Percentiles rank a stretch among this genome's conserved stretches.
phyloP scores from a whole-genome alignment of 2,888 invertebrate genomes.

The Ochropleura leucogaster region DNA sequence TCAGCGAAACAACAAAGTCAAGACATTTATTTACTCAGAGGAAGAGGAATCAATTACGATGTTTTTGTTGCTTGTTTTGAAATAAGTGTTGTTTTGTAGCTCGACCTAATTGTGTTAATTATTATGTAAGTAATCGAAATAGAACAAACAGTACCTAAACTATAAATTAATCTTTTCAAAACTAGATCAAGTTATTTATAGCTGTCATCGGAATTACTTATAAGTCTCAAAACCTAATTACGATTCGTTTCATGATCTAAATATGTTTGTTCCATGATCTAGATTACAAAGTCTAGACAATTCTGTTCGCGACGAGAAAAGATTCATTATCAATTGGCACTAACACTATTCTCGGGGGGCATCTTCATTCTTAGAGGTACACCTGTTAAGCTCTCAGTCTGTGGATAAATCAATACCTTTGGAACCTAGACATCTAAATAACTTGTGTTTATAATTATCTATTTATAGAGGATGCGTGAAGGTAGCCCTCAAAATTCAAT shows the following conservation, averaged over 20 bases:
- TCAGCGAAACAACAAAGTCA: neutral
- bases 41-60: neutral
- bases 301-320: neutral
- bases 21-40: neutral
- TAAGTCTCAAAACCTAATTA: constrained; percentile 35
- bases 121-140: constrained; percentile 48
- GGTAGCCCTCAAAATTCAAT: too few relatives aligned
- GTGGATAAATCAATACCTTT: neutral
- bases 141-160: constrained; percentile 19
- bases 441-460: neutral
- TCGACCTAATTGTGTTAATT: constrained; percentile 29
- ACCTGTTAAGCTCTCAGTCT: neutral
- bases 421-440: neutral
- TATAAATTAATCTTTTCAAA: constrained; percentile 36
- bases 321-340: constrained; percentile 3
- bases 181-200: constrained; percentile 52
- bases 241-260: constrained; percentile 11
- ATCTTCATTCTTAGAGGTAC: neutral
- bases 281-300: constrained; percentile 16
- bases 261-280: constrained; percentile 24
- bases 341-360: neutral
- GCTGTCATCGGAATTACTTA: constrained; percentile 28
- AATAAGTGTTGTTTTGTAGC: constrained; percentile 13
- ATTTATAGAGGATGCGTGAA: too few relatives aligned
- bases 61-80: constrained; percentile 8